A percentile compares a stretch with the other conserved stretches of the same genome.
These are phyloP conservation scores for Listronotus bonariensis DNA, from an alignment of 1,140 invertebrate genomes.

Conservation along the genomic window DNA sequence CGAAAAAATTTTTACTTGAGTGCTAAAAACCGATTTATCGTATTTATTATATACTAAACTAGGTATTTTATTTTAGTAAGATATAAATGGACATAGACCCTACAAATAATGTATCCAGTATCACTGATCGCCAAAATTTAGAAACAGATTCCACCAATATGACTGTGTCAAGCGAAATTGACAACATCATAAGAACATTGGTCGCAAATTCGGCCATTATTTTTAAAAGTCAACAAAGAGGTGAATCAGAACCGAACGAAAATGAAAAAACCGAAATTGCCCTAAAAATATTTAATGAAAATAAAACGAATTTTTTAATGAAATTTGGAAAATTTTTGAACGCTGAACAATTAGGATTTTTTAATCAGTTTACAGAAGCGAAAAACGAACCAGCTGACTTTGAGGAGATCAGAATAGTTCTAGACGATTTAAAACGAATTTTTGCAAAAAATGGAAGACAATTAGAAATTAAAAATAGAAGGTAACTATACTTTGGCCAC, in stretches of 20 bases:
- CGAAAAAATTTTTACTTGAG: too few relatives aligned
- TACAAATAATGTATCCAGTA: not conserved
- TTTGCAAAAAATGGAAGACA: conserved; percentile 69
- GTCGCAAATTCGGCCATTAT: conserved; percentile 40
- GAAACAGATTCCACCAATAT: conserved; percentile 5
- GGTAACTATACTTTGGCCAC: not conserved
- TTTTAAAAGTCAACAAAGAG: conserved; percentile 68
- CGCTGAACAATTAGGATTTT: conserved; percentile 69
- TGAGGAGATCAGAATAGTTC: conserved; percentile 66
- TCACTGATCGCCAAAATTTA: not conserved
- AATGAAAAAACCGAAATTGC: conserved; percentile 75
- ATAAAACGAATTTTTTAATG: conserved; percentile 69
- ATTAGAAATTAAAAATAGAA: conserved; percentile 56
- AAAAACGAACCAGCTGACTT: conserved; percentile 50
- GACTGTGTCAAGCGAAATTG: conserved; percentile 29
- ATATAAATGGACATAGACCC: not conserved
- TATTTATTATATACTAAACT: too few relatives aligned
- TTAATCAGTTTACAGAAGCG: conserved; percentile 58
- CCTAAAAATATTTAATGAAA: conserved; percentile 66
- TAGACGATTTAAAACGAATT: conserved; percentile 62
- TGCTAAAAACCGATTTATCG: too few relatives aligned
- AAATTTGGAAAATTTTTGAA: conserved; percentile 77
- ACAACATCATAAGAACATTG: conserved; percentile 42
- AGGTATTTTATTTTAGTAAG: too few relatives aligned
- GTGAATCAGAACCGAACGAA: conserved; percentile 71